Evolutionary conservation across 2,113 vertebrate species (phyloP).

Genomic region (Eulemur macaco): DNA sequence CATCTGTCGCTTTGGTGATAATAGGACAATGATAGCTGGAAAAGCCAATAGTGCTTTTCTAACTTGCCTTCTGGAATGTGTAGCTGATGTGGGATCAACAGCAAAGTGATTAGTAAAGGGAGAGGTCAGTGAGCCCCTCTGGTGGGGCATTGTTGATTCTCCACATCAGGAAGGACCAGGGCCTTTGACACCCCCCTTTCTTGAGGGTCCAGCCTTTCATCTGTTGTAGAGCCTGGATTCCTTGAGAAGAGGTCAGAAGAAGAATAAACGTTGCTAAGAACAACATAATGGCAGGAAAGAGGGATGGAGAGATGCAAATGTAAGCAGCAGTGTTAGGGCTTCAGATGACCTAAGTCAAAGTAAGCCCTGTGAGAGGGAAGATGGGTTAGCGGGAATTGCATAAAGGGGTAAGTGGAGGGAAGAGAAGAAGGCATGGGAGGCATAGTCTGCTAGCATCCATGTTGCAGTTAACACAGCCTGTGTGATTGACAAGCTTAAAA

Average conservation of each 20-base stretch:
- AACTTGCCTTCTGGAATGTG: not conserved
- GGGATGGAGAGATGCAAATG: not conserved
- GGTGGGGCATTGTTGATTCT: not conserved
- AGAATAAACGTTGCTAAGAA: not conserved
- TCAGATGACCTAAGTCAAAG: not conserved
- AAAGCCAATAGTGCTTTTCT: not conserved
- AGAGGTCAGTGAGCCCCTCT: not conserved
- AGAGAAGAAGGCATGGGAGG: not conserved
- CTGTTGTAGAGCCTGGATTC: not conserved
- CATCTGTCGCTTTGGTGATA: slow-evolving; percentile 54
- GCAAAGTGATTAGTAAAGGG: not conserved
- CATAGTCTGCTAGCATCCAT: not conserved
- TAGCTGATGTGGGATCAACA: not conserved
- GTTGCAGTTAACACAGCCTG: not conserved
- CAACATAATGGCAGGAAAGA: not conserved
- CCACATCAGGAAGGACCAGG: not conserved
- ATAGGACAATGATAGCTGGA: not conserved
- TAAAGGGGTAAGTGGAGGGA: not conserved
- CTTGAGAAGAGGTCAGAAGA: not conserved
- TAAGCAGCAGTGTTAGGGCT: not conserved
- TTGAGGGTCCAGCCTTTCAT: not conserved
- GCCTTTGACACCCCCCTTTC: not conserved
- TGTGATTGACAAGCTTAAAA: not conserved
- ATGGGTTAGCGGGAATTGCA: not conserved
- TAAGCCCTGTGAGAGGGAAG: not conserved